Conservation (phyloP, 2,888 invertebrate species). For the Diarsia rubi region DNA sequence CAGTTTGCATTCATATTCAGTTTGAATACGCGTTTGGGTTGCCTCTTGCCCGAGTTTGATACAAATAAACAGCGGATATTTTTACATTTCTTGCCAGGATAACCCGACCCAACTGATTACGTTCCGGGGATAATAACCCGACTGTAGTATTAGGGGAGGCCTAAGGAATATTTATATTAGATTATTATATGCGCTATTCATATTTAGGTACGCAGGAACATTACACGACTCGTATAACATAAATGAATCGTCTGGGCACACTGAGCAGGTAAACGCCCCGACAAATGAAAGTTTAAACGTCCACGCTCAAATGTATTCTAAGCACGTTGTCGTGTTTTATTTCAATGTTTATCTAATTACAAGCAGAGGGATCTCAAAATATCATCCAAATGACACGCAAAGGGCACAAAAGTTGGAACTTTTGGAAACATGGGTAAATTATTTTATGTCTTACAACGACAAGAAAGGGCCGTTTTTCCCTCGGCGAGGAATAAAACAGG, state of each 20-base stretch:
- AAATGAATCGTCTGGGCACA: constrained; percentile 47
- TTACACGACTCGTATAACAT: constrained; percentile 44
- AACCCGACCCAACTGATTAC: constrained; percentile 90
- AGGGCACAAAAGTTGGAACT: constrained; percentile 78
- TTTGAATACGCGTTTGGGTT: constrained; percentile 90
- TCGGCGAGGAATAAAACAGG: constrained; percentile 78
- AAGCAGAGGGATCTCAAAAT: constrained; percentile 79
- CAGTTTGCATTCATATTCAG: constrained; percentile 91
- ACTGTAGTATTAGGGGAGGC: constrained; percentile 78
- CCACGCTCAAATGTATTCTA: constrained; percentile 44
- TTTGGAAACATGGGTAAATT: constrained; percentile 72
- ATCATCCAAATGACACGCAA: constrained; percentile 83
- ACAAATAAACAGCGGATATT: constrained; percentile 91
- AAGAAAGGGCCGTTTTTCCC: constrained; percentile 82
- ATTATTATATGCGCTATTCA: constrained; percentile 76
- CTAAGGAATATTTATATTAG: constrained; percentile 83
- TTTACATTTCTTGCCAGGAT: constrained; percentile 88
- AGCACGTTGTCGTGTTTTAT: constrained; percentile 68
- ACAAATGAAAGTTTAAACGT: constrained; percentile 40
- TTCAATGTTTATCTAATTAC: constrained; percentile 82
- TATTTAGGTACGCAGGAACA: constrained; percentile 64
- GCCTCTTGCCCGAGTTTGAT: constrained; percentile 88
- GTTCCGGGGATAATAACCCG: constrained; percentile 87
- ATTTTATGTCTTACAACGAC: constrained; percentile 80
- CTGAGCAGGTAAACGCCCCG: constrained; percentile 34